Evolutionary conservation across 2,888 invertebrate genomes (phyloP), one percentile per base, ranked within the genome.

Genomic region (Phyto melanocephala): DNA sequence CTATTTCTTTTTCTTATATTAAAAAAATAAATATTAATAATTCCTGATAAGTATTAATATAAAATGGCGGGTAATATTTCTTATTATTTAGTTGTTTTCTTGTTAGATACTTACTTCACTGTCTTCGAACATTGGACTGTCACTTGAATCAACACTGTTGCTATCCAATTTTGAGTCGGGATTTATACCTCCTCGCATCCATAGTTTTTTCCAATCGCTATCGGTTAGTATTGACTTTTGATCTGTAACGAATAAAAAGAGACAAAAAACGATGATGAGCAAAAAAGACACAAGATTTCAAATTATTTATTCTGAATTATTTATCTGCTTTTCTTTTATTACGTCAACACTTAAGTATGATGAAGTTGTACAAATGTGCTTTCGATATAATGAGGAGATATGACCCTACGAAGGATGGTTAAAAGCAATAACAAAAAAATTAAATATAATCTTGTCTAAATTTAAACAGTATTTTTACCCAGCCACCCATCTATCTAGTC

Each of bases 221-320:
- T 91, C 91, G 87, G 91, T 91, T 85, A 91, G 89, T 89, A 91
- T 91, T 87, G 91, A 91, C 88, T 91, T 91, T 89, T 91, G 91
- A 87, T 91, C 91, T 91, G 88, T 35, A 88, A 89, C 84, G 72
- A 84, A 86, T 80, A 22, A 35, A 52, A 58, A 28, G 28, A 28
- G 20, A 15, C 10, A 7, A 3, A 11, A 24, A 60, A 60, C 0
- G 11, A 8, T 40, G n/a, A n/a, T 17, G 10, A 6, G 37, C 28
- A 28, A n/a, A n/a, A 22, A 22, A 35, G 11, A 4, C 8, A 2
- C 4, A 28, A 22, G 22, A 13, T 50, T 10, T 13, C 11, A 50
- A n/a, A n/a, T n/a, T n/a, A n/a, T n/a, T n/a, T n/a, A 22, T 50
- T 22, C n/a, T 7, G 13, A 54, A 7, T 8, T 28, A 2, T 28